phyloP scores from a whole-genome alignment of 2,888 invertebrate genomes.

The Nycteola revayana region DNA sequence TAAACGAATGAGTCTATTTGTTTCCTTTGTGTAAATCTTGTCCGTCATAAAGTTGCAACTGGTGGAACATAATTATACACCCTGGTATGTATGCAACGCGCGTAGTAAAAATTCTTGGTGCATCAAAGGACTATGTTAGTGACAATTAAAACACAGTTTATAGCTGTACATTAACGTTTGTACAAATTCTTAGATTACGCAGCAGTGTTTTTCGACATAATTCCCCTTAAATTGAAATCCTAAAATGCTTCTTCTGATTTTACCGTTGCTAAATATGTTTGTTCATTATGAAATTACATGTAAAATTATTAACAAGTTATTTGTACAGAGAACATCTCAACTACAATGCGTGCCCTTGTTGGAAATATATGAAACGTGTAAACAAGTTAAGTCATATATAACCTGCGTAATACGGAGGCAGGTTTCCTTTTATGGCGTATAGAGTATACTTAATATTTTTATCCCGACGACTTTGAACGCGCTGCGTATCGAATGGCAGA shows the following conservation, averaged over 20 bases:
- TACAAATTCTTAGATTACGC: conserved; percentile 13
- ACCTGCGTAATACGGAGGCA: conserved; percentile 7
- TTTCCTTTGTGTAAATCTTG: conserved; percentile 51
- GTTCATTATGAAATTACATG: too few species aligned
- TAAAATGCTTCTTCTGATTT: too few species aligned
- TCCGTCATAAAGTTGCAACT: conserved; percentile 48
- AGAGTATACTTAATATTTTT: too few species aligned
- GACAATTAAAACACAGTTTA: conserved; percentile 23
- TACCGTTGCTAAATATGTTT: too few species aligned
- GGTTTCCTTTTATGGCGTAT: conserved; percentile 5
- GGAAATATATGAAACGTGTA: conserved; percentile 10
- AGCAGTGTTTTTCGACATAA: too few species aligned
- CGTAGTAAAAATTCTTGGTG: conserved; percentile 18
- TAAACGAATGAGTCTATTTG: conserved; percentile 50
- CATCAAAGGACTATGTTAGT: conserved; percentile 21
- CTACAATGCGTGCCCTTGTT: conserved; percentile 19
- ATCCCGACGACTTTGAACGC: too few species aligned
- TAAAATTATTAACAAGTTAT: conserved; percentile 16
- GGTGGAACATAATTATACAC: conserved; percentile 29
- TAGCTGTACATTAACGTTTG: conserved; percentile 14
- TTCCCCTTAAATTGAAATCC: too few species aligned
- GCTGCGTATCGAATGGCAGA: too few species aligned
- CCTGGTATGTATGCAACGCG: conserved; percentile 15
- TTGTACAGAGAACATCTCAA: conserved; percentile 20
- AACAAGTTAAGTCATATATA: conserved; percentile 3